A percentile compares a stretch with the other conserved stretches of the same genome.
Evolutionary conservation across 2,888 invertebrate genomes (phyloP).

Genomic region (Orchestes rusci): DNA sequence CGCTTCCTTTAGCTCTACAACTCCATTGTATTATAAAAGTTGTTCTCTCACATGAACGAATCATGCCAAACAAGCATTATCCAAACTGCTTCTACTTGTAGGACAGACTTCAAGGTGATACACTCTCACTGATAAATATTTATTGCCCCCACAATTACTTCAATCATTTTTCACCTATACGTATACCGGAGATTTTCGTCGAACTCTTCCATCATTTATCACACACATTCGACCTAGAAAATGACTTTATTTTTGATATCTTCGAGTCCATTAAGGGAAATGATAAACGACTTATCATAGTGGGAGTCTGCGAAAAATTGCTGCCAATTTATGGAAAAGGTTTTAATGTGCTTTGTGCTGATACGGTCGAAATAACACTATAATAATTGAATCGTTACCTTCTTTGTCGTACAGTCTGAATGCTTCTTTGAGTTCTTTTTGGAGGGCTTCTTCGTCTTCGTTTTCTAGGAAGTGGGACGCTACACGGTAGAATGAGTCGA

Average conservation of each 20-base stretch:
- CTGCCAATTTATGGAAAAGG: neutral
- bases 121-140: too few species aligned
- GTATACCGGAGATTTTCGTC: too few species aligned
- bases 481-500: constrained; percentile 75
- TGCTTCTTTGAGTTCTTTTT: constrained; percentile 82
- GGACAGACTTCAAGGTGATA: too few species aligned
- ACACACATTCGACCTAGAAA: neutral
- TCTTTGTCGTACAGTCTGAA: constrained; percentile 86
- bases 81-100: too few species aligned
- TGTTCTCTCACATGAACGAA: too few species aligned
- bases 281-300: neutral
- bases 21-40: too few species aligned
- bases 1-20: too few species aligned
- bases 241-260: constrained; percentile 3
- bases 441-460: constrained; percentile 77
- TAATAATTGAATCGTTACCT: constrained; percentile 42
- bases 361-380: neutral
- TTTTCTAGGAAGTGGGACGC: constrained; percentile 69
- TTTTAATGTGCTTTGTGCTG: neutral
- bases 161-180: too few species aligned
- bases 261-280: neutral
- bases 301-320: neutral
- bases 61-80: too few species aligned
- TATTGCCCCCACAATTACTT: too few species aligned
- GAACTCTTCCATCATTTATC: too few species aligned